Evolutionary conservation across 2,888 invertebrate genomes (phyloP).

Genomic region (Pocota personata): DNA sequence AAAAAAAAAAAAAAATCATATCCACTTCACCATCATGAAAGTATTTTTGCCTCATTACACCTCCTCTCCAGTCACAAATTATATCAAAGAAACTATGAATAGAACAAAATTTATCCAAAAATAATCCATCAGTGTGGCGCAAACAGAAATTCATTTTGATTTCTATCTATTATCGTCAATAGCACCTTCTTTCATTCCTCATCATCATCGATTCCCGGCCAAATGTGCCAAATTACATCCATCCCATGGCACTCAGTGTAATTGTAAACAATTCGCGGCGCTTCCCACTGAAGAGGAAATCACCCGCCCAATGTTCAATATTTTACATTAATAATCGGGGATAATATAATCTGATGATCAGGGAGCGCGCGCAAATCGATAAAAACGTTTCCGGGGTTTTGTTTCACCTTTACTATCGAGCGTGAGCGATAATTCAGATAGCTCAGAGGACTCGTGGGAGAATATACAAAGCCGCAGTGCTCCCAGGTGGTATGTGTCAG

Average conservation of each 20-base stretch:
- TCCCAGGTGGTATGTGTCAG: constrained; percentile 53
- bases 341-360: constrained; percentile 42
- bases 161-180: constrained; percentile 49
- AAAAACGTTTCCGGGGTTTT: constrained; percentile 24
- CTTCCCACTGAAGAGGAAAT: not conserved
- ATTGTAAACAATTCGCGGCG: constrained; percentile 58
- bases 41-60: constrained; percentile 5
- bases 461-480: not conserved
- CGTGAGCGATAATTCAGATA: not conserved
- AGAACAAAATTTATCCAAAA: constrained; percentile 40
- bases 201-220: constrained; percentile 8
- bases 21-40: constrained; percentile 10
- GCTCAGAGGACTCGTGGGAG: not conserved
- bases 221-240: constrained; percentile 63
- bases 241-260: constrained; percentile 54
- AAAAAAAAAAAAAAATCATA: not conserved
- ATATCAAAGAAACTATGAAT: constrained; percentile 34
- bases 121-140: constrained; percentile 37
- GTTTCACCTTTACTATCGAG: not conserved
- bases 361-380: constrained; percentile 41
- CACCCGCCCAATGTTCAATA: constrained; percentile 42
- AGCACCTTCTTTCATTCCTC: constrained; percentile 8
- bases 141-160: constrained; percentile 39
- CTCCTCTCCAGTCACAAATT: not conserved
- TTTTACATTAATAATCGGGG: constrained; percentile 43